Base-by-base conservation (phyloP, 2,888 invertebrate species). In the Papilio elwesi region DNA sequence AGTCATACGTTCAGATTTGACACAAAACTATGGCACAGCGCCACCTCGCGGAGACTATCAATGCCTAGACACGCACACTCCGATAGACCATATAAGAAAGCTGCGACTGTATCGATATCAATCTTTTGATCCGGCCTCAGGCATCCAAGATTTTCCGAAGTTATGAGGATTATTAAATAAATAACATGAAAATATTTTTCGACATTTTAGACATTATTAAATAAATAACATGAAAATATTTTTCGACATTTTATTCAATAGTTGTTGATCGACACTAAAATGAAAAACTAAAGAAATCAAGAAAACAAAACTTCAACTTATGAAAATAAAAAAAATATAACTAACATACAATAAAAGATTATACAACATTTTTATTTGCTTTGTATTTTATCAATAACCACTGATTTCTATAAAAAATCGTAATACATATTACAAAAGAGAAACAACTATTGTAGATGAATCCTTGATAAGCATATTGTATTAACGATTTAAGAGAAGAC, bases 31-130 rank as follows among this genome's bases (percentile, higher is more conserved):
- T 73, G 87, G 92, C 48, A 88, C 92, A 9, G 93, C 92, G 7
- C 93, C 93, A 1, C 92, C 93, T 0, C 86, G 83, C 43, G 93
- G 93, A 0, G 83, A 89, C 76, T 92, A 93, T 78, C 92, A 93
- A 73, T 93, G 89, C 68, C 83, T 93, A 48, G 93, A 93, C 78
- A 90, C 90, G 0, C 92, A 93, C 79, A 92, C 93, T 0, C 93
- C 93, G 6, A 93, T 93, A 36, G 87, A 84, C 0, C 93, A 93
- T 76, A 92, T 93, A 53, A 87, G 93, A 15, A 79, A 87, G 68
- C 81, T 93, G 85, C 83, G 89, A 76, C 82, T 86, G 13, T 89
- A 84, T 80, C 87, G 93, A 10, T 87, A 87, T 76, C 87, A 89
- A 76, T 93, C 93, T 6, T 92, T 92, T 73, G 83, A 93, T 74